These are phyloP conservation scores for Exephanes ischioxanthus DNA, from an alignment of 2,888 invertebrate species.

Conservation along the genomic window DNA sequence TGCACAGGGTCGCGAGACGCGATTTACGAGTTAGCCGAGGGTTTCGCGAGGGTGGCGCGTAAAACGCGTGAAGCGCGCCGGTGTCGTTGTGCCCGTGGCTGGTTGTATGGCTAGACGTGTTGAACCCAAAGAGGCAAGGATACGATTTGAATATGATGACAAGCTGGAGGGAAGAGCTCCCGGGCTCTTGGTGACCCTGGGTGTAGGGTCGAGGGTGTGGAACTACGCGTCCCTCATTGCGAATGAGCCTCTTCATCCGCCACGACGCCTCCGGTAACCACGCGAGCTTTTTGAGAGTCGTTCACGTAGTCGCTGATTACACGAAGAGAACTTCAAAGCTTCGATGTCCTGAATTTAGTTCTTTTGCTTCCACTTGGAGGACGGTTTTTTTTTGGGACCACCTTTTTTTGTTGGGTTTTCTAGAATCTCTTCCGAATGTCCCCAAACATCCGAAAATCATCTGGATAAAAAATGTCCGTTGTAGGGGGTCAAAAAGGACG, in stretches of 20 bases:
- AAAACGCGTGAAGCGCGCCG: slow-evolving; percentile 49
- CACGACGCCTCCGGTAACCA: slow-evolving; percentile 25
- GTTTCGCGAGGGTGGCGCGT: slow-evolving; percentile 51
- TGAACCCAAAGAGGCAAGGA: neutral
- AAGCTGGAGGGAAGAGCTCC: slow-evolving; percentile 50
- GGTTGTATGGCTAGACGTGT: slow-evolving; percentile 13
- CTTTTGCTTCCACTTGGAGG: no score
- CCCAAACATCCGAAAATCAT: no score
- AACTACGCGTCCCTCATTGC: neutral
- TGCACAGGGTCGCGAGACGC: slow-evolving; percentile 67
- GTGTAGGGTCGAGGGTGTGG: neutral
- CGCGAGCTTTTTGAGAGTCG: slow-evolving; percentile 17
- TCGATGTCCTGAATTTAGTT: no score
- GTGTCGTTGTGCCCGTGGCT: slow-evolving; percentile 16
- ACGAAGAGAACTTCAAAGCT: no score
- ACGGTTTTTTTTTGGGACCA: no score
- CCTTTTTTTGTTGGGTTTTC: no score
- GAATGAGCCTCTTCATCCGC: slow-evolving; percentile 35
- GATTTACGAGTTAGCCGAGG: slow-evolving; percentile 73
- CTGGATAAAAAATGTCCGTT: no score
- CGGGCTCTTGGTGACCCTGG: neutral
- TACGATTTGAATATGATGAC: slow-evolving; percentile 34
- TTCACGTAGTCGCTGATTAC: neutral
- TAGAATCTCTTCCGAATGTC: no score
- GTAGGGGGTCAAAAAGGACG: no score